Evolutionary conservation across 2,888 invertebrate species (phyloP).

Genomic region (Hirtodrosophila trivittata): DNA sequence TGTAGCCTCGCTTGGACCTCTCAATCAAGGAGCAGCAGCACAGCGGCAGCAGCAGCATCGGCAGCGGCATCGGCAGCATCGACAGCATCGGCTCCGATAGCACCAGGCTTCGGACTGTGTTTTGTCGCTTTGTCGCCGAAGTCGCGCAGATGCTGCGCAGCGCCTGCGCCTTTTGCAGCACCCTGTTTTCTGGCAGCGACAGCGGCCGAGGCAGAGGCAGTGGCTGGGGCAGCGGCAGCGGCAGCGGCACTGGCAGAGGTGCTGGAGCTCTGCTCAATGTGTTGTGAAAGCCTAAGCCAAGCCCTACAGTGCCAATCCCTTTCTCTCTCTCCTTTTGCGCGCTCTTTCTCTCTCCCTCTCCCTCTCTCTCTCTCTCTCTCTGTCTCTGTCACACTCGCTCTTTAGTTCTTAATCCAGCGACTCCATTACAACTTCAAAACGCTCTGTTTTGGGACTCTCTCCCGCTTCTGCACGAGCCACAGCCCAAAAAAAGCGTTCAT

Average conservation of each 20-base stretch:
- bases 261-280: slow-evolving; percentile 16
- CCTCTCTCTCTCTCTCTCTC: slow-evolving; percentile 18
- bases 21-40: slow-evolving; percentile 25
- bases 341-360: slow-evolving; percentile 4
- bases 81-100: slow-evolving; percentile 23
- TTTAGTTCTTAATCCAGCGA: slow-evolving; percentile 52
- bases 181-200: slow-evolving; percentile 60
- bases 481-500: slow-evolving; percentile 69
- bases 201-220: slow-evolving; percentile 16
- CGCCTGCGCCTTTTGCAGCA: slow-evolving; percentile 59
- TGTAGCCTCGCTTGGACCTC: slow-evolving; percentile 69
- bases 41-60: slow-evolving; percentile 16
- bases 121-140: slow-evolving; percentile 52
- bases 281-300: slow-evolving; percentile 54
- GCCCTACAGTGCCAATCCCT: slow-evolving; percentile 50
- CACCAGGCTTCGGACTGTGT: slow-evolving; percentile 15
- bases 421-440: slow-evolving; percentile 62
- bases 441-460: slow-evolving; percentile 49
- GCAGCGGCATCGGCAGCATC: slow-evolving; percentile 11
- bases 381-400: slow-evolving; percentile 16
- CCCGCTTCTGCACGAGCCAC: slow-evolving; percentile 64
- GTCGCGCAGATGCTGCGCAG: slow-evolving; percentile 66
- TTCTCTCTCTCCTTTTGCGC: not conserved
- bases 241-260: slow-evolving; percentile 8
- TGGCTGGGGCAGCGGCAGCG: slow-evolving; percentile 9